These are phyloP conservation scores for Sisor rabdophorus DNA, from an alignment of 2,113 vertebrate species.

Conservation along the genomic window DNA sequence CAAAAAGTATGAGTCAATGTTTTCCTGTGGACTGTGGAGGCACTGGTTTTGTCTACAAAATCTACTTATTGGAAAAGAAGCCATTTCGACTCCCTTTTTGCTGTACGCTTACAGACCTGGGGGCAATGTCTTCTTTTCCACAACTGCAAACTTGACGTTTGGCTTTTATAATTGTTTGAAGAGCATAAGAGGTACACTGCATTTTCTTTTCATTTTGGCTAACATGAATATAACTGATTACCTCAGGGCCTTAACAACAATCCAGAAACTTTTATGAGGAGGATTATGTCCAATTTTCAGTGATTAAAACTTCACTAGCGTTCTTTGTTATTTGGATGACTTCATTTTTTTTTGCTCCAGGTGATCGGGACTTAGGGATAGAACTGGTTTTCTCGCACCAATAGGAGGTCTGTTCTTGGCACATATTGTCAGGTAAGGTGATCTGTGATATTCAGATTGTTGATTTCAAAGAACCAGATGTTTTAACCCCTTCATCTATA, in stretches of 20 bases:
- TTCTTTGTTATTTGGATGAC: conserved; percentile 47
- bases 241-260: not conserved
- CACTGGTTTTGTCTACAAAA: not conserved
- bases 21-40: not conserved
- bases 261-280: conserved; percentile 10
- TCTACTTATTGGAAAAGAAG: not conserved
- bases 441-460: not conserved
- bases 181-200: not conserved
- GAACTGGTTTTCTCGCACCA: conserved; percentile 37
- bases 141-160: not conserved
- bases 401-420: conserved; percentile 33
- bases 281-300: conserved; percentile 45
- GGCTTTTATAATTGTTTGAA: not conserved
- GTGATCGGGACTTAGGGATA: conserved; percentile 41
- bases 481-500: not conserved
- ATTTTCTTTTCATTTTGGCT: not conserved
- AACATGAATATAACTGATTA: not conserved
- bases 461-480: not conserved
- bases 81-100: not conserved
- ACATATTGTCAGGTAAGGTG: conserved; percentile 23
- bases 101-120: not conserved
- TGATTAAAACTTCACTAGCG: conserved; percentile 43
- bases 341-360: conserved; percentile 37
- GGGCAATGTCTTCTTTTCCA: not conserved
- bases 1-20: not conserved